Base-by-base conservation (phyloP, 2,113 vertebrate species). In the Falcunculus frontatus region DNA sequence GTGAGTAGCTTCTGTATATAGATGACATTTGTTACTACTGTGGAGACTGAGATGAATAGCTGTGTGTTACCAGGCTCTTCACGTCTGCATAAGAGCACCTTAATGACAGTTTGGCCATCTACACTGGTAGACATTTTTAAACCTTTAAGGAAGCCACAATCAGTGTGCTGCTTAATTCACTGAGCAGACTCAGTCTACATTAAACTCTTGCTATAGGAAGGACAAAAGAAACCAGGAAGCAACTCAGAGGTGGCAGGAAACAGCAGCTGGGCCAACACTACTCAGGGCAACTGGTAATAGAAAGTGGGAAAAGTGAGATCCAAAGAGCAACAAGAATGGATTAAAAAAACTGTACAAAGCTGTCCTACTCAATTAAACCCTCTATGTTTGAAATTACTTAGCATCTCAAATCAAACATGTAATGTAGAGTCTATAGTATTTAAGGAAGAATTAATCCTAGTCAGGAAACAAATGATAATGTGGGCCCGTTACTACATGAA, bases 1-100 rank as follows among this genome's bases (percentile, higher is more conserved):
- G 75, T 95, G 96, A 97, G 96, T 81, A 97, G 96, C 84, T 96
- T 96, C 96, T 94, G 95, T 97, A 97, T 97, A 97, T 97, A 97
- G 96, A 97, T 96, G 95, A 97, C 96, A 97, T 97, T 97, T 97
- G 88, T 96, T 64, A 94, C 88, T 93, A 78, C 95, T 93, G 85
- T 95, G 90, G 74, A 91, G 91, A 95, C 91, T 83, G 87, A 92
- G 96, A 89, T 85, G 87, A 92, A 85, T 88, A 57, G 81, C 74
- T 78, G 8, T 95, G 78, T 92, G 77, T 67, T 68, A 95, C 80
- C 53, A 91, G 49, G 83, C 29, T 87, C 50, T 88, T 90, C 82
- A n/a, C 12, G 64, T 88, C 72, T 67, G 55, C 47, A 16, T 19
- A 72, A 70, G 67, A 80, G 47, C 19, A 41, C 55, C 69, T 84